A percentile compares a stretch with the other conserved stretches of the same genome.
Evolutionary conservation across 2,888 invertebrate species (phyloP).

Genomic region (Drosophila longiperda): DNA sequence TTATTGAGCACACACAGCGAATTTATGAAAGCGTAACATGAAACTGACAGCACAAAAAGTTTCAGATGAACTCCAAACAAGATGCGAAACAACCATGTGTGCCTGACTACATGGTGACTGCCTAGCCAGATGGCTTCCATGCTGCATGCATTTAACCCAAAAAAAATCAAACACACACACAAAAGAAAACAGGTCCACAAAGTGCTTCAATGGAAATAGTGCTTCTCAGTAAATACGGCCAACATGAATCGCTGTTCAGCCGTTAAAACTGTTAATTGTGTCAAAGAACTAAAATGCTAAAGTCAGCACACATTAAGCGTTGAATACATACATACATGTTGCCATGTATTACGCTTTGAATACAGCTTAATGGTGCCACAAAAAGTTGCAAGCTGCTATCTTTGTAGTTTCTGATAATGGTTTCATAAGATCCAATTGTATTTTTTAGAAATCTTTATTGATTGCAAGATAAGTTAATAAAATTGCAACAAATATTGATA

Average conservation of each 20-base stretch:
- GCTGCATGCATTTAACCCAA: slow-evolving; percentile 22
- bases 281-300: slow-evolving; percentile 5
- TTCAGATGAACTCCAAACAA: slow-evolving; percentile 36
- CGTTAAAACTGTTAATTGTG: slow-evolving; percentile 12
- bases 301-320: background rate
- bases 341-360: background rate
- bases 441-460: background rate
- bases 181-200: background rate
- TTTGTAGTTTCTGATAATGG: background rate
- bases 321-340: background rate
- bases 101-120: background rate
- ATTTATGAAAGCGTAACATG: slow-evolving; percentile 55
- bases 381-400: background rate
- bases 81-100: slow-evolving; percentile 8
- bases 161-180: too few relatives aligned
- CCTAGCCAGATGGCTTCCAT: slow-evolving; percentile 18
- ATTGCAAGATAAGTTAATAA: background rate
- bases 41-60: slow-evolving; percentile 53
- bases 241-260: slow-evolving; percentile 28
- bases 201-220: slow-evolving; percentile 1
- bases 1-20: slow-evolving; percentile 54
- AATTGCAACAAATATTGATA: background rate
- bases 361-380: background rate
- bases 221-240: background rate
- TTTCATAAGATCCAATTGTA: background rate